Base-by-base conservation (phyloP, 2,113 vertebrate species). In the Silurus asotus region DNA sequence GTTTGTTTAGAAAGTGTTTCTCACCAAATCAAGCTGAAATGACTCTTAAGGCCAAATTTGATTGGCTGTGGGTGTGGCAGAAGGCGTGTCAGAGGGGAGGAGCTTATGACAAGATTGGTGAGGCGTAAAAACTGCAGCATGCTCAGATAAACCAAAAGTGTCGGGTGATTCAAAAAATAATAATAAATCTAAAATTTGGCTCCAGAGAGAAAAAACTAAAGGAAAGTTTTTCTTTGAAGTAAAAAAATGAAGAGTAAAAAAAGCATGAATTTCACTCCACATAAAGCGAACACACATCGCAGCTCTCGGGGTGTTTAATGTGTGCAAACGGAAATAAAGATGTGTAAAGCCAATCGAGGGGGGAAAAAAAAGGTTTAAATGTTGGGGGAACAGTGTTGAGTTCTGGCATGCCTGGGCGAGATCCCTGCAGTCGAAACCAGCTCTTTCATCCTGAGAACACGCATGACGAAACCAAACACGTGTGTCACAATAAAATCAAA, bases 41-140 rank as follows among this genome's bases (percentile, higher is more conserved):
- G 51, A 69, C 25, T 70, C 64, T 53, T 51, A 78, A 70, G 37
- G 49, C 61, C 59, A 19, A 37, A 28, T 61, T 11, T 45, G 56
- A 75, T 23, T 61, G 19, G 56, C 61, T 28, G 23, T 2, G 64
- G 55, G 75, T 76, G 17, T 59, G 28, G 69, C 87, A 92, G 93
- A 92, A 93, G 94, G 93, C 90, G 93, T 94, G 92, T 88, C 92
- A 92, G 91, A 93, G 90, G 89, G 90, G 86, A 89, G 92, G 93
- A 93, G 94, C 95, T 94, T 95, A 96, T 94, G 95, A 96, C 95
- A 96, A 97, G 97, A 96, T 96, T 97, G 97, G 97, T 97, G 97
- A 98, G 97, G 97, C 96, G 95, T 96, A 96, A 95, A 96, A 45
- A 20, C 59, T 94, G 96, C 92, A 96, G 95, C 97, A 98, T 99